Conservation (phyloP, 2,113 vertebrate genomes). For the Ammodytes marinus region DNA sequence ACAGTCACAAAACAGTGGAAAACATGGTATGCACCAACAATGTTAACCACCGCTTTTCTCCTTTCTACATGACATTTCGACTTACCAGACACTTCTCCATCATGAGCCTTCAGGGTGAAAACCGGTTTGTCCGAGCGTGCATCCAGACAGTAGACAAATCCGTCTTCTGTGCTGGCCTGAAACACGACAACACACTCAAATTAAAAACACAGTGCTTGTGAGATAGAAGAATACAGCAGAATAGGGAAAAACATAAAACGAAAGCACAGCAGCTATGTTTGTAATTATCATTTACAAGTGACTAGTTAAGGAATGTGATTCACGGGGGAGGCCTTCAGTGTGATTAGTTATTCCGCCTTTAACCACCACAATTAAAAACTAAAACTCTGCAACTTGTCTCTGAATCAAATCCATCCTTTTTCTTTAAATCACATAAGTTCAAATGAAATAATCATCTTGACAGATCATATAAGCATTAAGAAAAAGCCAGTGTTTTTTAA, state of each 20-base stretch:
- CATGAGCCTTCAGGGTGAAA: conserved; percentile 94
- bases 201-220: conserved; percentile 14
- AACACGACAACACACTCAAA: not conserved
- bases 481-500: too few relatives aligned
- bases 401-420: too few relatives aligned
- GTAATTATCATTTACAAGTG: not conserved
- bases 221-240: not conserved
- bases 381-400: not conserved
- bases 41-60: not conserved
- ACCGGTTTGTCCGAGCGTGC: conserved; percentile 95
- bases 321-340: too few relatives aligned
- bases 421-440: too few relatives aligned
- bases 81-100: conserved; percentile 94
- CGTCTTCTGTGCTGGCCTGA: conserved; percentile 97
- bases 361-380: not conserved
- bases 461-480: not conserved
- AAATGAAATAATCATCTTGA: not conserved
- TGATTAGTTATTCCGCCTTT: not conserved
- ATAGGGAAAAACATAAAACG: not conserved
- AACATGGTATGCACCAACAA: not conserved
- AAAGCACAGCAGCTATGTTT: not conserved
- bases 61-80: not conserved
- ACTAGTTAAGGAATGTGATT: not conserved
- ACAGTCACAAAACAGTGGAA: too few relatives aligned
- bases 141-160: conserved; percentile 97